Evolutionary conservation across 2,797 vertebrate species (phyloP), one percentile per base, ranked within the genome.

Genomic region (Sebastes glaucus): DNA sequence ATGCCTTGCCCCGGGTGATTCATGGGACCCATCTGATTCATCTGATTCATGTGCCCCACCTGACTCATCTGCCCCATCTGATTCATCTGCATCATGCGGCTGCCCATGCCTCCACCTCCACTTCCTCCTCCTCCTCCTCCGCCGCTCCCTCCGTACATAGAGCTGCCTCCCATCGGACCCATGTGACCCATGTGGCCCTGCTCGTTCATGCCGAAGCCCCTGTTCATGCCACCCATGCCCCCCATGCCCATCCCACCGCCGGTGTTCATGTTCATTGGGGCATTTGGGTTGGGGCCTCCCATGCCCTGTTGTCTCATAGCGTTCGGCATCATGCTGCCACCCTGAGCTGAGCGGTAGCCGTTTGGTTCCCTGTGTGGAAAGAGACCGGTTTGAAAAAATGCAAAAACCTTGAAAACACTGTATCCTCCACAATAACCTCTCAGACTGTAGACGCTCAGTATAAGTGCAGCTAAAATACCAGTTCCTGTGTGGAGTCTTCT

Each of bases 331-430:
- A 95, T 94, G 84, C 88, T 95, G 74, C 92, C 96, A 86, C 92
- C 96, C 62, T 97, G 94, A 88, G 96, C 96, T 62, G 97, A 92
- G 88, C 97, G 96, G 92, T 97, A 99, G 71, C 97, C 97, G 68
- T 98, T 99, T 67, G 97, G 97, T 85, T 99, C 98, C 93, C 98
- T 99, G 93, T 13, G 91, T 87, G 70, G 68, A 74, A 70, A 20
- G 22, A 83, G 53, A 71, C 6, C 52, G n/a, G 33, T 72, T 35
- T 16, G 74, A 28, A 78, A 78, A 23, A 65, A 65, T 7, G 3
- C 14, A 38, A 62, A 70, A 63, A 56, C 2, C 23, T 63, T 69
- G 14, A 69, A 74, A 74, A 66, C 11, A 5, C 35, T 18, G 3
- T 25, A n/a, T 53, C 63, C 4, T 18, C 13, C 10, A 84, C 27